Conservation (phyloP, 2,797 vertebrate species). For the Parambassis ranga region DNA sequence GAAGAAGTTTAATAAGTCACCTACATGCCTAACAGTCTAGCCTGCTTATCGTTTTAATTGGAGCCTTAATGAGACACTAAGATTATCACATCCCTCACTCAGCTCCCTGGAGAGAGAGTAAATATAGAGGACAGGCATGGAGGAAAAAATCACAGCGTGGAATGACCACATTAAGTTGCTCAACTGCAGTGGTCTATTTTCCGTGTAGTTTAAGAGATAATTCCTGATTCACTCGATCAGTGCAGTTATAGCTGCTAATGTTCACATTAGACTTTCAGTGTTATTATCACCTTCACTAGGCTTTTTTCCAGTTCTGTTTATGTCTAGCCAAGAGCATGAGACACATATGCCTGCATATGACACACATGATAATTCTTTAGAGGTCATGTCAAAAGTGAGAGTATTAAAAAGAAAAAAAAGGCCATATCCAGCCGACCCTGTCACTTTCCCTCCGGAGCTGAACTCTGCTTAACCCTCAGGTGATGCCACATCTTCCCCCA, state of each 20-base stretch:
- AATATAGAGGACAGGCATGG: slow-evolving; percentile 40
- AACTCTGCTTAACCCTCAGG: slow-evolving; percentile 48
- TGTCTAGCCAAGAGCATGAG: slow-evolving; percentile 1
- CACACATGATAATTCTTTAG: slow-evolving; percentile 9
- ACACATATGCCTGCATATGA: slow-evolving; percentile 6
- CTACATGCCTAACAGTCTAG: slow-evolving; percentile 67
- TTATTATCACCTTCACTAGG: neutral
- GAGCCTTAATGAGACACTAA: slow-evolving; percentile 73
- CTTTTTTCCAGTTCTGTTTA: slow-evolving; percentile 3
- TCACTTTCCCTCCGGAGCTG: slow-evolving; percentile 20
- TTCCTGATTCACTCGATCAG: slow-evolving; percentile 1
- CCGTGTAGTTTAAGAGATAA: slow-evolving; percentile 4
- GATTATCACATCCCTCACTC: slow-evolving; percentile 61
- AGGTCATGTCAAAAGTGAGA: slow-evolving; percentile 22
- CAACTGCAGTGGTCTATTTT: neutral
- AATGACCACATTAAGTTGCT: slow-evolving; percentile 11
- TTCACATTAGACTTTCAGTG: neutral
- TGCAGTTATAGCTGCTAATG: slow-evolving; percentile 1
- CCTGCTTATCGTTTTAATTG: slow-evolving; percentile 76
- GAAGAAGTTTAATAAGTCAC: slow-evolving; percentile 78
- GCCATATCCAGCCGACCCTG: slow-evolving; percentile 25
- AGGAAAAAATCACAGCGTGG: neutral
- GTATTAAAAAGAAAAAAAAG: neutral
- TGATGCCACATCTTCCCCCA: slow-evolving; percentile 3
- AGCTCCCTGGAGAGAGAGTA: slow-evolving; percentile 47